phyloP scores from a whole-genome alignment of 2,797 vertebrate species.

The Macropus fuliginosus region DNA sequence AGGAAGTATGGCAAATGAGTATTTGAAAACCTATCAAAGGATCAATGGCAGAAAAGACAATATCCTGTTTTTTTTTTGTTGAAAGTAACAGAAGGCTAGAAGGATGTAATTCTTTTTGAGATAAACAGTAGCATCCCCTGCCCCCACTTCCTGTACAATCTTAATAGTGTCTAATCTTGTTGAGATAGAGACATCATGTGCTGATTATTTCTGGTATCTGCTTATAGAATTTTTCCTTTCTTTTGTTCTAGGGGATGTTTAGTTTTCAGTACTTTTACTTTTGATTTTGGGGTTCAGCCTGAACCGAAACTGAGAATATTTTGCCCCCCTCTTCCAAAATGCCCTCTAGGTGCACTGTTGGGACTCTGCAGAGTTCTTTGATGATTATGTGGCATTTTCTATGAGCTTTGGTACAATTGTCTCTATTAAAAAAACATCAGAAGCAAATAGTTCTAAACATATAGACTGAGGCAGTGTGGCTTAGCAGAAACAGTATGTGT shows the following conservation, averaged over 20 bases:
- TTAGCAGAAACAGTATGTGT: background rate
- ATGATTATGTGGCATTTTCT: constrained; percentile 57
- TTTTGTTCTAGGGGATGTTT: background rate
- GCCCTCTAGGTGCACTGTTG: constrained; percentile 54
- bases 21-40: constrained; percentile 76
- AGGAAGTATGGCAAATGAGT: constrained; percentile 74
- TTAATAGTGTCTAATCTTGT: background rate
- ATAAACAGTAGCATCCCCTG: constrained; percentile 39
- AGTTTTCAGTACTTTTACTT: constrained; percentile 62
- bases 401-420: constrained; percentile 38
- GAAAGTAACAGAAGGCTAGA: constrained; percentile 66
- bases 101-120: constrained; percentile 47
- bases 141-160: constrained; percentile 33
- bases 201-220: constrained; percentile 42
- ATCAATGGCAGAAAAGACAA: constrained; percentile 71
- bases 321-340: constrained; percentile 28
- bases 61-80: constrained; percentile 65
- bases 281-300: constrained; percentile 33
- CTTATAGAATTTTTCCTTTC: constrained; percentile 50
- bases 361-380: constrained; percentile 58
- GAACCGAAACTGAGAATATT: constrained; percentile 57
- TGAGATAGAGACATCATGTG: background rate
- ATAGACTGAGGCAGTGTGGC: constrained; percentile 53
- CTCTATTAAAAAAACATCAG: constrained; percentile 49
- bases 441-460: constrained; percentile 27